Percentiles rank a stretch among this genome's conserved stretches.
phyloP scores from a whole-genome alignment of 2,888 invertebrate genomes.

The Tanypteryx hageni region DNA sequence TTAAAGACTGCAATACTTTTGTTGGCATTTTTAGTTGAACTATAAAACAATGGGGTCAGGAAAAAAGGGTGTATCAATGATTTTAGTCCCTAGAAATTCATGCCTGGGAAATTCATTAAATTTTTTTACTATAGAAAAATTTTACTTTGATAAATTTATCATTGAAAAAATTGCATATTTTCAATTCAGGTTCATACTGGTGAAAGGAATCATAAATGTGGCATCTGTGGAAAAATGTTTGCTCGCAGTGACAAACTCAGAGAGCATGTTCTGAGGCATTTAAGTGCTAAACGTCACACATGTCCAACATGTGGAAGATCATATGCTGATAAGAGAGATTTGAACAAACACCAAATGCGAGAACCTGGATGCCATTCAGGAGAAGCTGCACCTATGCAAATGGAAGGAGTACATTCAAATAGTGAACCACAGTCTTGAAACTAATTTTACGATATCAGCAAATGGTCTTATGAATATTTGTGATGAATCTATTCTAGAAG shows the following conservation, averaged over 20 bases:
- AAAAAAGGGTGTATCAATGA: too few relatives aligned
- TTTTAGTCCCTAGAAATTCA: too few relatives aligned
- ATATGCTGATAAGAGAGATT: constrained; percentile 56
- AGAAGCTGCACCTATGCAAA: not conserved
- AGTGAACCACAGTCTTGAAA: not conserved
- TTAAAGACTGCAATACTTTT: too few relatives aligned
- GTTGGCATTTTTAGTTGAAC: too few relatives aligned
- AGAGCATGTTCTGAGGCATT: constrained; percentile 46
- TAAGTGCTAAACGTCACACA: constrained; percentile 42
- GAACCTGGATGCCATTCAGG: not conserved
- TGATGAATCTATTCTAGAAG: not conserved
- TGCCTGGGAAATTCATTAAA: too few relatives aligned
- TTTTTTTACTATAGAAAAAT: not conserved
- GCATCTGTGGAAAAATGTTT: constrained; percentile 55
- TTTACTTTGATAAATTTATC: too few relatives aligned
- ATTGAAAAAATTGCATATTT: not conserved
- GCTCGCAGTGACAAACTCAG: constrained; percentile 45
- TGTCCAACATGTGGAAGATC: constrained; percentile 40
- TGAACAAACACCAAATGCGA: constrained; percentile 41
- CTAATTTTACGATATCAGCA: not conserved
- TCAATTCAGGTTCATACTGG: constrained; percentile 38
- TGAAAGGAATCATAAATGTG: constrained; percentile 58
- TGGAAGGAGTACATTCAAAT: not conserved
- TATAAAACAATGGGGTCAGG: too few relatives aligned
- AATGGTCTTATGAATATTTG: not conserved